Conservation (phyloP, 2,797 vertebrate genomes). For the Philypnodon macrostomus region DNA sequence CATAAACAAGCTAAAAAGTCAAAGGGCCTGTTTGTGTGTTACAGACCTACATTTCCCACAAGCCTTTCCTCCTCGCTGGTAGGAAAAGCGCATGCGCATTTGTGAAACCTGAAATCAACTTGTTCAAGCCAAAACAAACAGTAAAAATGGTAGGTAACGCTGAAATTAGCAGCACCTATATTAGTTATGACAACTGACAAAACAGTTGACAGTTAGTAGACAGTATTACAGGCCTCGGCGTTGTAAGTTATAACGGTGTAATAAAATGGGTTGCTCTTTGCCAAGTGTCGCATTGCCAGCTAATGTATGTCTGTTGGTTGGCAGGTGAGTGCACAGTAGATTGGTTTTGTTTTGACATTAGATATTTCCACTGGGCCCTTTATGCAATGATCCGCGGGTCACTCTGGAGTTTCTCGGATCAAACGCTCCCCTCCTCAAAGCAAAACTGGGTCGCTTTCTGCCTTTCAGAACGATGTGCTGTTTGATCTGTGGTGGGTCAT, state of each 20-base stretch:
- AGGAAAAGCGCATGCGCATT: conserved; percentile 66
- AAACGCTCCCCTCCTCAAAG: conserved; percentile 16
- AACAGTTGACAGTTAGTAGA: conserved; percentile 24
- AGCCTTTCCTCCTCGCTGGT: conserved; percentile 56
- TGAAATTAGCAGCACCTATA: conserved; percentile 39
- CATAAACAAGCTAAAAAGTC: neutral
- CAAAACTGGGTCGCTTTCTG: conserved; percentile 54
- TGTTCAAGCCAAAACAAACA: conserved; percentile 79
- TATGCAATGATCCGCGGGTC: conserved; percentile 59
- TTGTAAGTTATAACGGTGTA: no score
- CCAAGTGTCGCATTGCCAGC: conserved; percentile 63
- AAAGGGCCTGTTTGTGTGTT: neutral
- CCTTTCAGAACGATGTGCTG: conserved; percentile 37
- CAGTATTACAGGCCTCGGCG: no score
- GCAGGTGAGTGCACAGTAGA: conserved; percentile 61
- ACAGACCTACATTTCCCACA: conserved; percentile 75
- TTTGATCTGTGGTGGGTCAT: conserved; percentile 46
- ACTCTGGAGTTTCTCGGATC: conserved; percentile 35
- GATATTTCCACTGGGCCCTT: conserved; percentile 68
- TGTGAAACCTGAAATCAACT: conserved; percentile 74
- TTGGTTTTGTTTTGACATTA: conserved; percentile 79
- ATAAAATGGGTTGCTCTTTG: conserved; percentile 12
- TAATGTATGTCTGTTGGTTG: conserved; percentile 58
- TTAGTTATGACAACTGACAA: conserved; percentile 25
- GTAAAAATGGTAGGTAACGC: conserved; percentile 85